Percentiles rank a stretch among this genome's conserved stretches.
phyloP scores from a whole-genome alignment of 2,797 vertebrate species.

The Sebastes itinus region DNA sequence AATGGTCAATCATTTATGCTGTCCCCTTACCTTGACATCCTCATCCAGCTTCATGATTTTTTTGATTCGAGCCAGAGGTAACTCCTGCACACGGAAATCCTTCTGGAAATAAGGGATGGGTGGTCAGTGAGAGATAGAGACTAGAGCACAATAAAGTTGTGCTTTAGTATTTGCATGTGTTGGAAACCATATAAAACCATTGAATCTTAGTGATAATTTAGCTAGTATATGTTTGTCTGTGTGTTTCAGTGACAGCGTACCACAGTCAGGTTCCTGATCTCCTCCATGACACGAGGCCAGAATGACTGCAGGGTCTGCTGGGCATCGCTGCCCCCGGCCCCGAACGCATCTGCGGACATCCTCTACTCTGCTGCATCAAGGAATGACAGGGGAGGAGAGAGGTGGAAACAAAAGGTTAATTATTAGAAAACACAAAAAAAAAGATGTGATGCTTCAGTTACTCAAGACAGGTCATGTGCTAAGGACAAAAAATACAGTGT shows the following conservation, averaged over 20 bases:
- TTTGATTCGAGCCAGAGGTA: conserved; percentile 97
- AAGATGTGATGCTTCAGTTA: background rate
- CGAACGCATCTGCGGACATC: conserved; percentile 95
- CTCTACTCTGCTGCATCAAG: conserved; percentile 70
- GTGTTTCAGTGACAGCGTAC: conserved; percentile 73
- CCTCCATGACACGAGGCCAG: conserved; percentile 98
- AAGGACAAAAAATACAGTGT: conserved; percentile 1
- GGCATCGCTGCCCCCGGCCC: conserved; percentile 90
- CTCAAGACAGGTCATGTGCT: background rate
- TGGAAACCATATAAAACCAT: background rate
- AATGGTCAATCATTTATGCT: background rate
- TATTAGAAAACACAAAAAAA: background rate
- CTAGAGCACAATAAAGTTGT: background rate
- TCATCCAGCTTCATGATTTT: conserved; percentile 99
- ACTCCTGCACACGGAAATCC: conserved; percentile 98
- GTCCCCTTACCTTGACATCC: conserved; percentile 92
- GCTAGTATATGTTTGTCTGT: background rate
- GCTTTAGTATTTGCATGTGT: background rate
- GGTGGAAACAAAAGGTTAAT: conserved; percentile 9
- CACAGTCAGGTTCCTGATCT: conserved; percentile 96
- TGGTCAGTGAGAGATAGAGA: conserved; percentile 18
- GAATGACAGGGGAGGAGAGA: conserved; percentile 1
- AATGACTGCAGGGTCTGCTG: conserved; percentile 98
- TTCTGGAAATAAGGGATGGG: conserved; percentile 85
- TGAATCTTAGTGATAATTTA: background rate